Evolutionary conservation across 2,113 vertebrate species (phyloP).

Genomic region (Podarcis cretensis): DNA sequence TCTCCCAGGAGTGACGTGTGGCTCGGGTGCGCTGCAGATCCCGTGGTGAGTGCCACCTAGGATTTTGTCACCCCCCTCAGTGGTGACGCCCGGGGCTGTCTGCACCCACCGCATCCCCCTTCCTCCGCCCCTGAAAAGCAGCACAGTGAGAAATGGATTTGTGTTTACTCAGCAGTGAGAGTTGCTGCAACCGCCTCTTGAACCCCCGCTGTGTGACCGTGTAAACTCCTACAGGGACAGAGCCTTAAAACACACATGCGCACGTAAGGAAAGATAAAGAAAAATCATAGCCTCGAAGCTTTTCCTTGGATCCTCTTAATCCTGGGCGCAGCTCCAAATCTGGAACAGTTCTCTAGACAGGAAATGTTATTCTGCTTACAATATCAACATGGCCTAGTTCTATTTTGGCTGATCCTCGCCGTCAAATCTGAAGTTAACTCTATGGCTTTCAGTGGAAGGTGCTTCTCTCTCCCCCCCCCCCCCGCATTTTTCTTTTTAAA

Average conservation of each 20-base stretch:
- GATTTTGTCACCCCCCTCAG: too few species aligned
- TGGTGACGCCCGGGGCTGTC: too few species aligned
- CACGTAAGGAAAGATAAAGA: constrained; percentile 14
- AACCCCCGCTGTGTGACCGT: background rate
- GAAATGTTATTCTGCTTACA: constrained; percentile 47
- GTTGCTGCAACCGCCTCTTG: background rate
- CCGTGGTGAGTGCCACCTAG: too few species aligned
- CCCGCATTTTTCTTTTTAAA: background rate
- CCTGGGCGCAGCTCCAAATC: constrained; percentile 41
- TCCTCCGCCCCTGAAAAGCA: background rate
- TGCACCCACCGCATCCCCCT: too few species aligned
- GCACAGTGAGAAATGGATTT: background rate
- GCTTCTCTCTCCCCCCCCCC: too few species aligned
- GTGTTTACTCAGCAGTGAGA: background rate
- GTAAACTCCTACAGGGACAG: background rate
- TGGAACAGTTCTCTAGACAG: constrained; percentile 45
- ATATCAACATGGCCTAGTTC: constrained; percentile 7
- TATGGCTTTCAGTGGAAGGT: background rate
- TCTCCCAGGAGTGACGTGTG: too few species aligned
- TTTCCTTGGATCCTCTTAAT: background rate
- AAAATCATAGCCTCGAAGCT: background rate
- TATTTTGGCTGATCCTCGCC: background rate
- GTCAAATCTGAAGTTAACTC: background rate
- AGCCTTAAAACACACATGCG: background rate
- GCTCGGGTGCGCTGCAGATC: too few species aligned